phyloP scores from a whole-genome alignment of 64 coral and sea anemone species.

The Actinia equina region DNA sequence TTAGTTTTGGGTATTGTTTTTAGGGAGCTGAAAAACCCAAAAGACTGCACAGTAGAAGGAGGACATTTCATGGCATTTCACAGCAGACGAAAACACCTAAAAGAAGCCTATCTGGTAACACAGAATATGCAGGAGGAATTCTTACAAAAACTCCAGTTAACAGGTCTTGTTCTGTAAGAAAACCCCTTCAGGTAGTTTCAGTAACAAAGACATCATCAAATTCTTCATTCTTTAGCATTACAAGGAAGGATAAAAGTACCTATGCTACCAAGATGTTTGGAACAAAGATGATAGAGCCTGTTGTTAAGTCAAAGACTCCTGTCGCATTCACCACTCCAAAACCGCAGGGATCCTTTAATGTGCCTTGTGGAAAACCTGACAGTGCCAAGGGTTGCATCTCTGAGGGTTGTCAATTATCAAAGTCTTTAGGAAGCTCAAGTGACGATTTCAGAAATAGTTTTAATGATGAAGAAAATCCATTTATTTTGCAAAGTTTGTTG shows the following conservation, averaged over 20 bases:
- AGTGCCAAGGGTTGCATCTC: neutral
- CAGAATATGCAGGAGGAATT: neutral
- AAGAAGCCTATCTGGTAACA: neutral
- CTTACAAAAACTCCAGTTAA: neutral
- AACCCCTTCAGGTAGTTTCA: constrained; percentile 14
- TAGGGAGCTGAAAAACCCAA: neutral
- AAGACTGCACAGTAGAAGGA: neutral
- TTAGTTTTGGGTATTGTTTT: neutral
- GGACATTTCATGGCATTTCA: neutral
- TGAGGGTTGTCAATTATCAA: neutral
- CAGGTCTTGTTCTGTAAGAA: neutral
- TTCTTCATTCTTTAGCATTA: neutral
- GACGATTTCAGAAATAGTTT: neutral
- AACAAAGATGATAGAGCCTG: neutral
- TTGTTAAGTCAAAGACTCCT: neutral
- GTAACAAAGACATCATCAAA: neutral
- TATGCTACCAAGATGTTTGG: neutral
- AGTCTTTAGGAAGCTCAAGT: neutral
- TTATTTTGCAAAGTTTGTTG: neutral
- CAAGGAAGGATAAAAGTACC: neutral
- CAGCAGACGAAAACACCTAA: neutral
- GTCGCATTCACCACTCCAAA: neutral
- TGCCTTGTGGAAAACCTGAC: neutral
- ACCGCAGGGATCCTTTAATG: neutral
- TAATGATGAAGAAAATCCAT: neutral